Conservation (phyloP, 2,113 vertebrate genomes). For the Sula dactylatra region DNA sequence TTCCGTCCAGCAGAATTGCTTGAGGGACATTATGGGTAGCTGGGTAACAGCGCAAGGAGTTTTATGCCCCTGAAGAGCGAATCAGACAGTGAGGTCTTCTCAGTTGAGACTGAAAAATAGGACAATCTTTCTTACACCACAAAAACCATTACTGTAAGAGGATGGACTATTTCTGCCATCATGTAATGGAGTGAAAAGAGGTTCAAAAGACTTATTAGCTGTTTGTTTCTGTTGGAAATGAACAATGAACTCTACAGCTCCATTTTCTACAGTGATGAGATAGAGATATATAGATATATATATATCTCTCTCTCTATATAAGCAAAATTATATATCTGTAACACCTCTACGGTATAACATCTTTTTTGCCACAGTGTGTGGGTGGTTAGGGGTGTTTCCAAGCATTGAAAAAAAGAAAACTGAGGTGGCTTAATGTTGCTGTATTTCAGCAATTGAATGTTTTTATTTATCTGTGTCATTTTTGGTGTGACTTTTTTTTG, state of each 20-base stretch:
- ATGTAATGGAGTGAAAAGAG: conserved; percentile 34
- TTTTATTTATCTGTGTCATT: conserved; percentile 77
- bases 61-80: conserved; percentile 41
- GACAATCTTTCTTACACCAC: conserved; percentile 60
- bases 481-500: conserved; percentile 52
- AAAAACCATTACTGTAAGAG: conserved; percentile 46
- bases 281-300: conserved; percentile 4
- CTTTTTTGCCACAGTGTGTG: not conserved
- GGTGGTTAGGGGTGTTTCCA: not conserved
- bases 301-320: conserved; percentile 8
- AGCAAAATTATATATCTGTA: not conserved
- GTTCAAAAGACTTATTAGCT: conserved; percentile 21
- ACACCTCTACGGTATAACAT: conserved; percentile 15
- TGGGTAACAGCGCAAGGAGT: conserved; percentile 38
- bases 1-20: conserved; percentile 18
- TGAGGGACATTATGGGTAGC: conserved; percentile 50
- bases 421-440: conserved; percentile 67
- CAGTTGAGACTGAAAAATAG: conserved; percentile 47
- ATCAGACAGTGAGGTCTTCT: conserved; percentile 56
- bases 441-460: conserved; percentile 74
- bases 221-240: conserved; percentile 53
- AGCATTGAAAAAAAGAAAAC: conserved; percentile 17
- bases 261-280: conserved; percentile 45
- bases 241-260: conserved; percentile 37
- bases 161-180: conserved; percentile 55